A percentile compares a stretch with the other conserved stretches of the same genome.
These are phyloP conservation scores for Sigmodon hispidus DNA, from an alignment of 2,113 vertebrate species.

Conservation along the genomic window DNA sequence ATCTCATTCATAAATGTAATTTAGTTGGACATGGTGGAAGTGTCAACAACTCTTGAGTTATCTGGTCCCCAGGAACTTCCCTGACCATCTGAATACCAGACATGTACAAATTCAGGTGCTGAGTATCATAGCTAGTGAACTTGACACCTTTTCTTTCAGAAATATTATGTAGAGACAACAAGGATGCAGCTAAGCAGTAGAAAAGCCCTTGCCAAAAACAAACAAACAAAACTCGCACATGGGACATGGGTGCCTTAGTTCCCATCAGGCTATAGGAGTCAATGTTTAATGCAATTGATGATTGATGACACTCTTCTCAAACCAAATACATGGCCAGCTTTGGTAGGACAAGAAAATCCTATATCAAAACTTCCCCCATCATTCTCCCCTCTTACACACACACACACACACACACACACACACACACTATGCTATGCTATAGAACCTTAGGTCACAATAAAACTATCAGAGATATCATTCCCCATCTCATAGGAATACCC, in stretches of 20 bases:
- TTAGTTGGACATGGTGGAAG: background rate
- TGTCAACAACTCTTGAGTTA: background rate
- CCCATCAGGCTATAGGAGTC: background rate
- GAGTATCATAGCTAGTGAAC: background rate
- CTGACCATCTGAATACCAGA: background rate
- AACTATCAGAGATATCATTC: constrained; percentile 25
- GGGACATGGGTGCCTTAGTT: background rate
- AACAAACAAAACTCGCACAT: no score
- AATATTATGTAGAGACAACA: background rate
- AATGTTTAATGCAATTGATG: background rate
- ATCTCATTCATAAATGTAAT: background rate
- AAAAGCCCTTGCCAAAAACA: no score
- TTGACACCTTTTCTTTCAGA: background rate
- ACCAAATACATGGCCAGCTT: background rate
- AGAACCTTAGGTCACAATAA: constrained; percentile 17
- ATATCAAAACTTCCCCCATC: background rate
- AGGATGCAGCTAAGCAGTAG: no score
- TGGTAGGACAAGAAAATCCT: background rate
- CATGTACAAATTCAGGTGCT: background rate
- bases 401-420: background rate
- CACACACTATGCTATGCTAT: background rate
- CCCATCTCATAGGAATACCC: background rate
- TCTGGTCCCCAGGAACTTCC: background rate
- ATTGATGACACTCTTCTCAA: background rate
- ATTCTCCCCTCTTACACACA: background rate